Evolutionary conservation across 2,113 vertebrate species (phyloP), one percentile per base, ranked within the genome.

Genomic region (Chiloscyllium plagiosum): DNA sequence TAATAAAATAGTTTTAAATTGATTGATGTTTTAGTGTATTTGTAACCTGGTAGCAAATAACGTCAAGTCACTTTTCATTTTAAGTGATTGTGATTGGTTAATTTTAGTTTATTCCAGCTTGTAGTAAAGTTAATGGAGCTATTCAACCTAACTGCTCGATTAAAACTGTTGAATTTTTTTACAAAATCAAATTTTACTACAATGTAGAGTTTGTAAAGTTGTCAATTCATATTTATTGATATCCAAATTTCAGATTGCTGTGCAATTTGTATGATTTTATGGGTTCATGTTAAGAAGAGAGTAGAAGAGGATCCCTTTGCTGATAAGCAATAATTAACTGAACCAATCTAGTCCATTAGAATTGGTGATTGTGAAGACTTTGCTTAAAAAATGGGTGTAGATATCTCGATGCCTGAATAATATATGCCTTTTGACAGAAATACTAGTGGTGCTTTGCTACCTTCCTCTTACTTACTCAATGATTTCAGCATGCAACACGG

Each of bases 201-300:
- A 22, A 17, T 72, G 1, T 24, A 15, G 22, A 50, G 2, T 69
- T 69, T 24, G 70, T 94, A 70, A 5, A 66, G 37, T 47, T 47
- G 10, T 70, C 20, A 94, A 37, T 50, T 94, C 22, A 94, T 70
- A 70, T 70, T 94, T 70, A 94, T 47, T 95, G 17, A 0, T 90
- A 93, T 87, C 8, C 89, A 95, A 69, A 95, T 37, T 96, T 95
- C 0, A 0, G 0, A 72, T 95, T 52, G 2, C 8, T 52, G 29
- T 69, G 96, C 26, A 65, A 20, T 85, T 37, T 96, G 4, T 26
- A 96, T 94, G 56, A 96, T 33, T 20, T 80, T 70, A 96, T 33
- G 0, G 33, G 8, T 70, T 5, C 65, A 90, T 10, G 66, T 68
- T 50, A 90, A 61, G 94, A 33, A 66, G 76, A 52, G 95, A 19